phyloP scores from a whole-genome alignment of 2,113 vertebrate genomes.

The Myxocyprinus asiaticus region DNA sequence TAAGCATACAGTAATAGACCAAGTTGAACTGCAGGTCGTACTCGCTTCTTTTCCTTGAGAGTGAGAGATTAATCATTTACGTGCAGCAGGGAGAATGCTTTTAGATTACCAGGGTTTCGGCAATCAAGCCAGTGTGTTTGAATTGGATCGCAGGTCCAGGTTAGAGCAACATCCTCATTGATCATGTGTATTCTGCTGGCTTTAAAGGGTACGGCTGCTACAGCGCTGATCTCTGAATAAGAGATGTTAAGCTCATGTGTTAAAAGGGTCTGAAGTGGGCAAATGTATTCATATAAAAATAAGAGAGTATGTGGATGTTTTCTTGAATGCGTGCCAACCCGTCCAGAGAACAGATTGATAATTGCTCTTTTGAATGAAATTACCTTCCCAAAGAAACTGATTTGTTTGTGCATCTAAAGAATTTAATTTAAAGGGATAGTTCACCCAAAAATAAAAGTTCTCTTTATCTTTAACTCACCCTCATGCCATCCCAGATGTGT shows the following conservation, averaged over 20 bases:
- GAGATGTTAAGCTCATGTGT: background rate
- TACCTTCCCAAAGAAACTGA: background rate
- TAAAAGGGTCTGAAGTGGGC: background rate
- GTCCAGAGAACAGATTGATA: background rate
- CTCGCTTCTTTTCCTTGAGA: constrained; percentile 8
- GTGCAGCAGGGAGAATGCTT: background rate
- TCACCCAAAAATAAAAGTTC: too few relatives aligned
- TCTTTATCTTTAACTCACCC: too few relatives aligned
- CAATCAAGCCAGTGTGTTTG: constrained; percentile 10
- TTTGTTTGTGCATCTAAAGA: too few relatives aligned
- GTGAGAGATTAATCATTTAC: constrained; percentile 1
- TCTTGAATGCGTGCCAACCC: background rate
- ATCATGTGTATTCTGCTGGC: constrained; percentile 11
- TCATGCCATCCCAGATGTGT: too few relatives aligned
- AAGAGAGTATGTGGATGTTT: background rate
- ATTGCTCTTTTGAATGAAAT: background rate
- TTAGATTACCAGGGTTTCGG: background rate
- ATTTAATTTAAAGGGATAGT: too few relatives aligned
- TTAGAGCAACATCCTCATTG: constrained; percentile 12
- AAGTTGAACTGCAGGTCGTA: background rate
- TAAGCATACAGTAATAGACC: background rate
- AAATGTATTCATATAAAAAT: constrained; percentile 6
- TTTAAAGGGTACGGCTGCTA: background rate
- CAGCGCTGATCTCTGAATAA: background rate
- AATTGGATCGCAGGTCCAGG: constrained; percentile 18